Evolutionary conservation across 1,140 invertebrate species (phyloP).

Genomic region (Trachymyrmex cornetzi): DNA sequence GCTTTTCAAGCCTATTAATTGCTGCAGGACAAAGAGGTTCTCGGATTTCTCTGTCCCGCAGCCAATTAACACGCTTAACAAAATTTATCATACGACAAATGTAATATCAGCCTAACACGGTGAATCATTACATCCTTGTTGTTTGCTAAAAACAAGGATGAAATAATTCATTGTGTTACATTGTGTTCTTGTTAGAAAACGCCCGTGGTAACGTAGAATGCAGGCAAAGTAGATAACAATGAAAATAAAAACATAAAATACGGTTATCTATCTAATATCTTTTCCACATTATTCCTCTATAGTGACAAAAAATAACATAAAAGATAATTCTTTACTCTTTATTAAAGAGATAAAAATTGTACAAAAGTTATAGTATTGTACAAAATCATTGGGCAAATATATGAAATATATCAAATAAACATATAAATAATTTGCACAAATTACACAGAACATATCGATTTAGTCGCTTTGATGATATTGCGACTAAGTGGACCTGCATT

Average conservation of each 20-base stretch:
- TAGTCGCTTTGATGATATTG: neutral
- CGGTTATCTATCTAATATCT: neutral
- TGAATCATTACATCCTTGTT: too few species aligned
- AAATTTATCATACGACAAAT: too few species aligned
- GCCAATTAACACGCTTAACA: too few species aligned
- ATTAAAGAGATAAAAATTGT: neutral
- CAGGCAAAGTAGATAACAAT: conserved; percentile 34
- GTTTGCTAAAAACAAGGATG: too few species aligned
- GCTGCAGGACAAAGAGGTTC: too few species aligned
- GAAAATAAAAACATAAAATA: conserved; percentile 34
- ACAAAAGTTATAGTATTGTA: too few species aligned
- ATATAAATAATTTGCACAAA: conserved; percentile 25
- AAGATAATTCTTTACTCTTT: neutral
- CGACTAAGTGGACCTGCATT: conserved; percentile 21
- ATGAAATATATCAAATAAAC: conserved; percentile 5
- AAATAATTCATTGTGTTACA: too few species aligned
- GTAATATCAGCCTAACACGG: too few species aligned
- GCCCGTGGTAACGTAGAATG: conserved; percentile 7
- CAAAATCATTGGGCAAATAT: neutral
- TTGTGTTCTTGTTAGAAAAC: too few species aligned
- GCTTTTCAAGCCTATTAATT: too few species aligned
- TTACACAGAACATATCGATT: conserved; percentile 1
- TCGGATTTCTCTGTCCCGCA: too few species aligned
- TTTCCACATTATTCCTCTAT: conserved; percentile 1
- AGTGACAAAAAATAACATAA: neutral